Conservation (phyloP, 2,888 invertebrate genomes). For the Aporophyla nigra region DNA sequence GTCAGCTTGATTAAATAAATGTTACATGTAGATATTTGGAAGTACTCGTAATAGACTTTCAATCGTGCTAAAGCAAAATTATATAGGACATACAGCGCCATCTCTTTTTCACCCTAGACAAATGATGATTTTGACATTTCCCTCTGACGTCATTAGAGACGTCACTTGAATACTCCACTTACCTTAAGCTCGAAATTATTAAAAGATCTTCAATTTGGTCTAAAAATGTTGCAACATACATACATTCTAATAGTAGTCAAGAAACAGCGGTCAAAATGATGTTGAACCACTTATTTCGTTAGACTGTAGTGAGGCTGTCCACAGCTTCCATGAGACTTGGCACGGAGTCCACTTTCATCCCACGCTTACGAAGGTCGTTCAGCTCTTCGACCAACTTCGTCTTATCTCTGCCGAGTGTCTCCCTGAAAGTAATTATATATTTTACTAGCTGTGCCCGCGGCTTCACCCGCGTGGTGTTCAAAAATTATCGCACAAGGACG, state of each 20-base stretch:
- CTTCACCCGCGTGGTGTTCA: too few species aligned
- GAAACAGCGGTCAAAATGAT: slow-evolving; percentile 5
- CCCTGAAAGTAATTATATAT: slow-evolving; percentile 83
- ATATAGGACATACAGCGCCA: slow-evolving; percentile 21
- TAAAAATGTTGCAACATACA: slow-evolving; percentile 20
- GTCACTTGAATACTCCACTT: slow-evolving; percentile 1
- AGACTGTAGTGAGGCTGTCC: slow-evolving; percentile 86
- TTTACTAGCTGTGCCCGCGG: too few species aligned
- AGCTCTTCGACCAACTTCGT: slow-evolving; percentile 91
- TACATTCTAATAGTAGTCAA: slow-evolving; percentile 22
- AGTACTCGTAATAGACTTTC: neutral
- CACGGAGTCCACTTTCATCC: slow-evolving; percentile 92
- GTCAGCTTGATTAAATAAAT: neutral
- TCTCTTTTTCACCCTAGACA: slow-evolving; percentile 10
- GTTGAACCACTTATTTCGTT: slow-evolving; percentile 17
- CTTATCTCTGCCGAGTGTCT: slow-evolving; percentile 92
- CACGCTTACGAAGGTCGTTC: slow-evolving; percentile 91
- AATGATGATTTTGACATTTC: slow-evolving; percentile 1
- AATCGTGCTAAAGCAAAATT: neutral
- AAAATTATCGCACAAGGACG: too few species aligned
- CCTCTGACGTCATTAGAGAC: neutral
- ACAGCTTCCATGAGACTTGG: slow-evolving; percentile 93
- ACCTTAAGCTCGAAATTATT: neutral
- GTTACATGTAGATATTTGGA: neutral
- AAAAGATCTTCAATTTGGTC: slow-evolving; percentile 21